Percentiles rank a stretch among this genome's conserved stretches.
Evolutionary conservation across 2,888 invertebrate genomes (phyloP).

Genomic region (Druceiella hillmani): DNA sequence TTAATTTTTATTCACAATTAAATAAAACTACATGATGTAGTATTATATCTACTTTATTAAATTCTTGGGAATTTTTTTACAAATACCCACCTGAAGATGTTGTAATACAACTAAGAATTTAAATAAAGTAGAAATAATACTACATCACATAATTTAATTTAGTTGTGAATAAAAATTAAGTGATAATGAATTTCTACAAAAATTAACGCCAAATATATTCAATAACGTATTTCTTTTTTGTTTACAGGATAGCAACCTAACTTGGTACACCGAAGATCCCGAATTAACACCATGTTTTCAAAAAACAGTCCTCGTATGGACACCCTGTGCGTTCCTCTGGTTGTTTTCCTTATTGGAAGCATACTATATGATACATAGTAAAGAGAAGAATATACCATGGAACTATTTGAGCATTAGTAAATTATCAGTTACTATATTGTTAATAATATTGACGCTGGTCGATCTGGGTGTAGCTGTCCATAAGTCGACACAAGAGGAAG

Average conservation of each 20-base stretch:
- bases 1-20: no score
- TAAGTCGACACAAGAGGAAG: constrained; percentile 43
- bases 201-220: no score
- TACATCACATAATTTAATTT: no score
- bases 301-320: constrained; percentile 85
- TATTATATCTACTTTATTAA: no score
- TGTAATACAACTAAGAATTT: no score
- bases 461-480: constrained; percentile 63
- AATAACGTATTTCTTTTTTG: no score
- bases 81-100: no score
- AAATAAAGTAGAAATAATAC: no score
- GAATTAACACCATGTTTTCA: constrained; percentile 89
- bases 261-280: constrained; percentile 80
- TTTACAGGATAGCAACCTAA: constrained; percentile 67
- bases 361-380: constrained; percentile 70
- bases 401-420: constrained; percentile 66
- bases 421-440: constrained; percentile 55
- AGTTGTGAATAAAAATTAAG: no score
- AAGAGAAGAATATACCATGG: constrained; percentile 75
- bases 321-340: constrained; percentile 83
- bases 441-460: constrained; percentile 61
- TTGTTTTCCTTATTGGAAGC: constrained; percentile 66
- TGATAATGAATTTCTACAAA: no score
- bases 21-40: no score
- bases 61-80: no score